Conservation (phyloP, 2,888 invertebrate genomes). For the Melieria omissa region DNA sequence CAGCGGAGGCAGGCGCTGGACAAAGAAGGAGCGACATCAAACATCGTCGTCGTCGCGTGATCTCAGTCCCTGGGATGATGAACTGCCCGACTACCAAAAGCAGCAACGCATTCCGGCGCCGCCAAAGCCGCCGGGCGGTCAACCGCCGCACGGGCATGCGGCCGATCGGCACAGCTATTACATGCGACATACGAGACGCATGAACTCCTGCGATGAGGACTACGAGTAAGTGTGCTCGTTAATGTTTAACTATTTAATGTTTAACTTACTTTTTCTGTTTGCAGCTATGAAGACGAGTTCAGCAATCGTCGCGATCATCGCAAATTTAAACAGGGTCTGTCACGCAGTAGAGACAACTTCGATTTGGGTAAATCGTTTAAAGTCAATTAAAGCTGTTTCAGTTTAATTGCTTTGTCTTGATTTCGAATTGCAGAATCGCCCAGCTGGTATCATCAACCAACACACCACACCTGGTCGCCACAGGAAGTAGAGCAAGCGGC, state of each 20-base stretch:
- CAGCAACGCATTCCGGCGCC: constrained; percentile 51
- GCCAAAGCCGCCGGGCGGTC: constrained; percentile 39
- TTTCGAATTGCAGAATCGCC: constrained; percentile 56
- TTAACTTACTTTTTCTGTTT: constrained; percentile 18
- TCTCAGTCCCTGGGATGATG: constrained; percentile 85
- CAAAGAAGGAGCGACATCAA: constrained; percentile 71
- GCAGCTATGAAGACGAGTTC: constrained; percentile 65
- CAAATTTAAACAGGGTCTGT: constrained; percentile 62
- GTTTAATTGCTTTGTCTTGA: neutral
- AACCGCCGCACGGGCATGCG: constrained; percentile 37
- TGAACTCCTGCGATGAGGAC: constrained; percentile 77
- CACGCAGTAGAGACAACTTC: constrained; percentile 65
- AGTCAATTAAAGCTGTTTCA: neutral
- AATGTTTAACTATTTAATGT: neutral
- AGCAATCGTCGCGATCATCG: constrained; percentile 58
- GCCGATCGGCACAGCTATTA: constrained; percentile 67
- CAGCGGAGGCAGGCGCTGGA: constrained; percentile 67
- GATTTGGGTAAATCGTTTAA: constrained; percentile 56
- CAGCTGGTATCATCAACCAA: constrained; percentile 62
- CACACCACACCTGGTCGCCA: constrained; percentile 66
- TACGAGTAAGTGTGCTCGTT: constrained; percentile 72
- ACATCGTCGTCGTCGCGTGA: constrained; percentile 81
- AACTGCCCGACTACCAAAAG: constrained; percentile 68
- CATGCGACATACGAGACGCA: constrained; percentile 68
- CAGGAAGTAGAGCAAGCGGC: constrained; percentile 64